These are phyloP conservation scores for Azemiops feae DNA, from an alignment of 2,113 vertebrate genomes.

Conservation along the genomic window DNA sequence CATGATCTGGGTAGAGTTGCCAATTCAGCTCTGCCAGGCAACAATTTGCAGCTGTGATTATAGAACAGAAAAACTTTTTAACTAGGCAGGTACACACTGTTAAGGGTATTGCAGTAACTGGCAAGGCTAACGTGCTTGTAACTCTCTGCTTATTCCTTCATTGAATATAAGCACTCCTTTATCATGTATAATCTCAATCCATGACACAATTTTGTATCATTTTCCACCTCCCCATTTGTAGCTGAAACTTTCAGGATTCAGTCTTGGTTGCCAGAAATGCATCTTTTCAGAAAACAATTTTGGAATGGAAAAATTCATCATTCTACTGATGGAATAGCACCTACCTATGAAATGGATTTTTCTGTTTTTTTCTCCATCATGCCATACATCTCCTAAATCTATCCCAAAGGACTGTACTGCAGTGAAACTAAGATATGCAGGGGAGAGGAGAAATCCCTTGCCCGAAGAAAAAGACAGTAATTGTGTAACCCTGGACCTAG, in stretches of 20 bases:
- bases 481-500: not conserved
- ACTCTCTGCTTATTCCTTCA: not conserved
- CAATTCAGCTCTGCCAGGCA: conserved; percentile 35
- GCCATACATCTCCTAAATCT: not conserved
- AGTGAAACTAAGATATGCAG: not conserved
- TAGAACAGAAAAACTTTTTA: conserved; percentile 19
- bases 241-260: not conserved
- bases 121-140: not conserved
- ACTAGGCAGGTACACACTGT: not conserved
- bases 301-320: not conserved
- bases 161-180: conserved; percentile 10
- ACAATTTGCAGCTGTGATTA: conserved; percentile 17
- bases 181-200: not conserved
- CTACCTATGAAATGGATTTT: not conserved
- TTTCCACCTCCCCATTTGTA: not conserved
- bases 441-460: not conserved
- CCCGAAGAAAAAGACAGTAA: not conserved
- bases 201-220: not conserved
- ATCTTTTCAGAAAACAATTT: not conserved
- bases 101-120: conserved; percentile 9
- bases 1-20: conserved; percentile 14
- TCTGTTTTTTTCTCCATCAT: not conserved
- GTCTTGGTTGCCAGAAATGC: not conserved
- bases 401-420: not conserved
- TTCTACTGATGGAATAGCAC: not conserved